Conservation (phyloP, 2,888 invertebrate genomes). For the Thelaira solivaga region DNA sequence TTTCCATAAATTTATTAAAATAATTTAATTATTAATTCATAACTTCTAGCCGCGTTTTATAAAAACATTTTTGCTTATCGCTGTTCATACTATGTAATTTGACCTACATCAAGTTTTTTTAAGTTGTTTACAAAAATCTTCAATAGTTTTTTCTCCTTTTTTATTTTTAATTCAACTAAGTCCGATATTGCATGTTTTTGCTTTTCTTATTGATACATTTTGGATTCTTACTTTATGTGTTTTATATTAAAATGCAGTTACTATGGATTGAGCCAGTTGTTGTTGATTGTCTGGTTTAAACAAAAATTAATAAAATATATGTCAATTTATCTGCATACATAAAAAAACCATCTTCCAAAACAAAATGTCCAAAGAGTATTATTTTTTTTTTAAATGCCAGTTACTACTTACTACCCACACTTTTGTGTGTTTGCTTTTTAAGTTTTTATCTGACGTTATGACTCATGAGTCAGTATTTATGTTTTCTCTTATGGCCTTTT, state of each 20-base stretch:
- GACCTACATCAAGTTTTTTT: constrained; percentile 62
- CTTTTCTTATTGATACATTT: constrained; percentile 16
- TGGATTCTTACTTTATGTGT: background rate
- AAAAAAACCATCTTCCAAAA: background rate
- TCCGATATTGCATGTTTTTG: constrained; percentile 10
- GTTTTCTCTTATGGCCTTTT: background rate
- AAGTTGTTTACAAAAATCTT: constrained; percentile 56
- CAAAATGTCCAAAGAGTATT: background rate
- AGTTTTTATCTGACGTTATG: constrained; percentile 16
- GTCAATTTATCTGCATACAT: constrained; percentile 33
- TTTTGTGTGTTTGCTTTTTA: constrained; percentile 18
- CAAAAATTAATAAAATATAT: constrained; percentile 5
- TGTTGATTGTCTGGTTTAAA: constrained; percentile 30
- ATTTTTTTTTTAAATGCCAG: constrained; percentile 9
- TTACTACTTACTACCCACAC: constrained; percentile 20
- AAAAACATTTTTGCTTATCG: background rate
- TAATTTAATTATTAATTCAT: background rate
- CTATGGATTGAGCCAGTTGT: constrained; percentile 25
- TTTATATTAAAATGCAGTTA: background rate
- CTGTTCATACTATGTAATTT: constrained; percentile 30
- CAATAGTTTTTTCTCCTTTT: constrained; percentile 17
- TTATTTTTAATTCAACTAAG: constrained; percentile 1
- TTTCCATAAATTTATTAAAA: background rate
- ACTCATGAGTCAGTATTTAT: constrained; percentile 10
- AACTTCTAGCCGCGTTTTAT: background rate